Percentiles rank a stretch among this genome's conserved stretches.
These are phyloP conservation scores for Ameiurus melas DNA, from an alignment of 2,113 vertebrate genomes.

Conservation along the genomic window DNA sequence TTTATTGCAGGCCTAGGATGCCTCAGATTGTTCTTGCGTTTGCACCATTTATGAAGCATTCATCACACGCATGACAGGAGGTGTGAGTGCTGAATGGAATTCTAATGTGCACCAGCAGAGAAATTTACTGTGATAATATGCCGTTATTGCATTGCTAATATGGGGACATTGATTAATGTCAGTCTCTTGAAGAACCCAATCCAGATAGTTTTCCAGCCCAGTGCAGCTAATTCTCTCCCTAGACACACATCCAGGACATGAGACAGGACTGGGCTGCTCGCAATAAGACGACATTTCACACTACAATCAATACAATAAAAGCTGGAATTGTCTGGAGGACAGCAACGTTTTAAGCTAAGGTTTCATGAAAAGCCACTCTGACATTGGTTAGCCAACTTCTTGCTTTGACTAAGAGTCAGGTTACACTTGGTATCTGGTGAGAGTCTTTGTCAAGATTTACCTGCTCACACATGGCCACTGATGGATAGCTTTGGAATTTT, in stretches of 20 bases:
- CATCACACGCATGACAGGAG: slow-evolving; percentile 29
- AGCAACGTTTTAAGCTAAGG: slow-evolving; percentile 40
- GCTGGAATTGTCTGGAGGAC: slow-evolving; percentile 33
- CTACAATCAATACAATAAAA: slow-evolving; percentile 53
- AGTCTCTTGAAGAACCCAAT: slow-evolving; percentile 37
- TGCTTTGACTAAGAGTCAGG: slow-evolving; percentile 13
- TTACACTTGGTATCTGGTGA: slow-evolving; percentile 29
- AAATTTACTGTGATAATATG: slow-evolving; percentile 48
- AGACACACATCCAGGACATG: slow-evolving; percentile 43
- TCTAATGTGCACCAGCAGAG: slow-evolving; percentile 41
- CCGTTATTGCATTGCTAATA: slow-evolving; percentile 53
- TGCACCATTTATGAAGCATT: slow-evolving; percentile 36
- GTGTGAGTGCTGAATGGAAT: slow-evolving; percentile 28
- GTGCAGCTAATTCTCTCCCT: slow-evolving; percentile 43
- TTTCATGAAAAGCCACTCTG: slow-evolving; percentile 47
- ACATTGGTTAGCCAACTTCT: slow-evolving; percentile 19
- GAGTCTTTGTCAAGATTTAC: slow-evolving; percentile 1
- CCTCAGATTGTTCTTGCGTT: slow-evolving; percentile 12
- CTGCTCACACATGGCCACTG: background rate
- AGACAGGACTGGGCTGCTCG: slow-evolving; percentile 31
- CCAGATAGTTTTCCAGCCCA: slow-evolving; percentile 39
- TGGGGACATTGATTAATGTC: slow-evolving; percentile 52
- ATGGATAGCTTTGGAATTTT: slow-evolving; percentile 13
- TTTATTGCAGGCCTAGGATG: background rate
- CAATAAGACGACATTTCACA: slow-evolving; percentile 49